Evolutionary conservation across 2,888 invertebrate genomes (phyloP).

Genomic region (Scaptomyza caliginosa): DNA sequence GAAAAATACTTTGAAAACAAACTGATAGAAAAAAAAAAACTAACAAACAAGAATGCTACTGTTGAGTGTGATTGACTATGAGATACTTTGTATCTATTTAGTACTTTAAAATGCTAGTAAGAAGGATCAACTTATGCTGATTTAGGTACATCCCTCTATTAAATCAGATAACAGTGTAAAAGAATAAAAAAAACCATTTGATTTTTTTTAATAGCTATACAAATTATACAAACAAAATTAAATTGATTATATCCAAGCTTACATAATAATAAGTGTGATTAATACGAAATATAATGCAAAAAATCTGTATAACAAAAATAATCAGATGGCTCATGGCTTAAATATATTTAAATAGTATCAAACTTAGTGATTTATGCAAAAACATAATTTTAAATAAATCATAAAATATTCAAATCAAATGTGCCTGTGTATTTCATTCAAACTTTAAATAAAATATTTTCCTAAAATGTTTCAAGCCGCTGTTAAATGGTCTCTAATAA

Average conservation of each 20-base stretch:
- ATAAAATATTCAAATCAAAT: background rate
- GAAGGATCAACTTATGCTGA: no score
- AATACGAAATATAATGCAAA: slow-evolving; percentile 9
- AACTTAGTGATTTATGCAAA: background rate
- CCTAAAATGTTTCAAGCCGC: slow-evolving; percentile 17
- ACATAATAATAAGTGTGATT: background rate
- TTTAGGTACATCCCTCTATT: no score
- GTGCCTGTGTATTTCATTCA: background rate
- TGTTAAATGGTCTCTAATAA: background rate
- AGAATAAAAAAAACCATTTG: no score
- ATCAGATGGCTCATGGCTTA: slow-evolving; percentile 6
- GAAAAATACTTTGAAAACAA: background rate
- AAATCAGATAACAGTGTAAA: no score
- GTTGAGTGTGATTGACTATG: background rate
- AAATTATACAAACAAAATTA: background rate
- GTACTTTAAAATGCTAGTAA: background rate
- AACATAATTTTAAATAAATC: no score
- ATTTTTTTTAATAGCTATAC: background rate
- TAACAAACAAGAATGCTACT: background rate
- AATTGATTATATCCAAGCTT: no score
- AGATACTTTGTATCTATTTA: background rate
- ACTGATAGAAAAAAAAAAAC: background rate
- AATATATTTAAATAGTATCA: background rate
- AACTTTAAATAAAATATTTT: background rate
- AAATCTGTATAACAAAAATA: slow-evolving; percentile 15